phyloP scores from a whole-genome alignment of 2,888 invertebrate species.

The Syritta pipiens region DNA sequence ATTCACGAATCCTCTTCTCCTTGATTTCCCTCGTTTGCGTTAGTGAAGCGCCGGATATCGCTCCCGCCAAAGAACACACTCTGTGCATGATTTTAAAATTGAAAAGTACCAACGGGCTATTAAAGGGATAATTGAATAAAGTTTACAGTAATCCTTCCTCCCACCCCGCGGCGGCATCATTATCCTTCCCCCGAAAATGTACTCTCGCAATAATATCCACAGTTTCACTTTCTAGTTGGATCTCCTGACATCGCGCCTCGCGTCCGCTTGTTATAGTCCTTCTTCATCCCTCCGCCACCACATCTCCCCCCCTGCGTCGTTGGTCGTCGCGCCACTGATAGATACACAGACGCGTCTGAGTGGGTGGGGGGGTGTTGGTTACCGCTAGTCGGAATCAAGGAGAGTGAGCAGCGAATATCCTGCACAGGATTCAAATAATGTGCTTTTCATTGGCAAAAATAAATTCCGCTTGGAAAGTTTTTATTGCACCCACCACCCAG shows the following conservation, averaged over 20 bases:
- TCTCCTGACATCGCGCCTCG: conserved; percentile 1
- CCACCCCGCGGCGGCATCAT: conserved; percentile 27
- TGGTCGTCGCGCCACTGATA: no score
- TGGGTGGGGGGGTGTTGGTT: no score
- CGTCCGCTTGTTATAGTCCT: not conserved
- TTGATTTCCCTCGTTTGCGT: conserved; percentile 26
- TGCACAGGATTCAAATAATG: conserved; percentile 67
- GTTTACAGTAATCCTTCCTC: conserved; percentile 55
- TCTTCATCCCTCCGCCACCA: not conserved
- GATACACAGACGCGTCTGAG: no score
- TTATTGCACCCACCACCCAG: conserved; percentile 58
- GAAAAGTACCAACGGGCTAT: conserved; percentile 59
- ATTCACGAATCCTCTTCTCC: not conserved
- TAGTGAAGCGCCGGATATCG: not conserved
- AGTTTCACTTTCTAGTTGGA: conserved; percentile 50
- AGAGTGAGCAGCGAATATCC: conserved; percentile 35
- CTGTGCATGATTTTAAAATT: conserved; percentile 59
- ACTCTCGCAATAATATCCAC: conserved; percentile 57
- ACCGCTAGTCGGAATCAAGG: conserved; percentile 12
- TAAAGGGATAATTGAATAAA: conserved; percentile 65
- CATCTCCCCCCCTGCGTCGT: no score
- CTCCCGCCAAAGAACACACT: conserved; percentile 8
- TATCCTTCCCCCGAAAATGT: conserved; percentile 55
- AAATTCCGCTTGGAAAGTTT: conserved; percentile 69
- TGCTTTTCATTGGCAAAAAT: conserved; percentile 69